These are phyloP conservation scores for Channallabes apus DNA, from an alignment of 2,797 vertebrate species.

Conservation along the genomic window DNA sequence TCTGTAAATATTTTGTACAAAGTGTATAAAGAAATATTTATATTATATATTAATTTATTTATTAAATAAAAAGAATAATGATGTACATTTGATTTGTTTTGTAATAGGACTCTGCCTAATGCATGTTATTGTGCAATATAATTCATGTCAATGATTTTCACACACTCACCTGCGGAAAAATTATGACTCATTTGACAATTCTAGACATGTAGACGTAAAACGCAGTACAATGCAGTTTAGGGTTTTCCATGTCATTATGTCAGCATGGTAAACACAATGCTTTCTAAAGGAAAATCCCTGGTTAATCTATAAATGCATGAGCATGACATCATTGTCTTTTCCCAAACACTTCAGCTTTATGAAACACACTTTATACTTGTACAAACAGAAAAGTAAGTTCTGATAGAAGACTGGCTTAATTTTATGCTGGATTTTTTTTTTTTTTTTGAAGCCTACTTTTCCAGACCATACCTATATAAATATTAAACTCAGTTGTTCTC, in stretches of 20 bases:
- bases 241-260: background rate
- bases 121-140: background rate
- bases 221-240: background rate
- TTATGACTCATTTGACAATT: background rate
- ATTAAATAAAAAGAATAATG: background rate
- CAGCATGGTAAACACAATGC: background rate
- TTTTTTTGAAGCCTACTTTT: background rate
- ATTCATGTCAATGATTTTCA: background rate
- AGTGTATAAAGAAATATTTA: conserved; percentile 5
- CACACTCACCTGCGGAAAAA: background rate
- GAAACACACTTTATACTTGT: background rate
- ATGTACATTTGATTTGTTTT: background rate
- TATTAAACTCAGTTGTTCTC: background rate
- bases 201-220: background rate
- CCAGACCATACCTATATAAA: background rate
- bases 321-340: background rate
- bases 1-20: conserved; percentile 7
- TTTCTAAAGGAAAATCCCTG: background rate
- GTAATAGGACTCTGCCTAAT: background rate
- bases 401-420: background rate
- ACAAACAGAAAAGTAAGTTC: background rate
- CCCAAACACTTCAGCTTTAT: background rate
- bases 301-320: background rate
- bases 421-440: background rate
- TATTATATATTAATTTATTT: background rate